Base-by-base conservation (phyloP, 1,140 invertebrate genomes). In the Homalodisca vitripennis region DNA sequence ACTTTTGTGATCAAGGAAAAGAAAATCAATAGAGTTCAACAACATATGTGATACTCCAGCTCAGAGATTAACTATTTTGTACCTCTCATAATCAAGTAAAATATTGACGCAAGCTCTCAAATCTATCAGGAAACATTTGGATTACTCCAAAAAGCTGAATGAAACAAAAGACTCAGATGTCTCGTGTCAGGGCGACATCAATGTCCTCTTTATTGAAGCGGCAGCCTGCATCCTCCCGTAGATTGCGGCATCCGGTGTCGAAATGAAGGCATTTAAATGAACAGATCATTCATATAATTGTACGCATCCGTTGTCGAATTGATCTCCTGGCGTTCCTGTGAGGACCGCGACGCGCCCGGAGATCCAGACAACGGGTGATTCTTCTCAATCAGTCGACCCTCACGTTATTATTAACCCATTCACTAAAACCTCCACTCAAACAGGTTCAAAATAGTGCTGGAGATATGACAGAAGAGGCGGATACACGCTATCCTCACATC, bases 211-310 rank as follows among this genome's bases (percentile, higher is more conserved):
- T 60, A 60, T 22, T 24, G 24, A 60, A 20, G 14, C 14, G 3
- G 3, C 24, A 3, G 3, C 55, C 14, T 29, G 14, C 55, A 60
- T 60, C 55, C 55, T 13, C 14, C 27, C 24, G 55, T 30, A 13
- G 55, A 60, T 60, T 60, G 55, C 55, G 27, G 55, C 55, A 60
- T 60, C 55, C 55, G 55, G 55, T 12, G 24, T 27, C 55, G 14
- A 60, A 60, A 60, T 60, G 55, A 60, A 60, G 55, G 55, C 55
- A 60, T 60, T 60, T 60, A 60, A 60, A 60, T 26, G 55, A 41
- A 17, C 34, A 41, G 55, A 60, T 60, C 55, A 30, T 60, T 60
- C 2, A 26, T 27, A 27, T 60, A 60, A 60, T 60, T 60, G 55
- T 60, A 53, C 55, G n/a, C 55, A 60, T 60, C 55, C 55, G 55